Evolutionary conservation across 2,797 vertebrate genomes (phyloP).

Genomic region (Megaceryle alcyon): DNA sequence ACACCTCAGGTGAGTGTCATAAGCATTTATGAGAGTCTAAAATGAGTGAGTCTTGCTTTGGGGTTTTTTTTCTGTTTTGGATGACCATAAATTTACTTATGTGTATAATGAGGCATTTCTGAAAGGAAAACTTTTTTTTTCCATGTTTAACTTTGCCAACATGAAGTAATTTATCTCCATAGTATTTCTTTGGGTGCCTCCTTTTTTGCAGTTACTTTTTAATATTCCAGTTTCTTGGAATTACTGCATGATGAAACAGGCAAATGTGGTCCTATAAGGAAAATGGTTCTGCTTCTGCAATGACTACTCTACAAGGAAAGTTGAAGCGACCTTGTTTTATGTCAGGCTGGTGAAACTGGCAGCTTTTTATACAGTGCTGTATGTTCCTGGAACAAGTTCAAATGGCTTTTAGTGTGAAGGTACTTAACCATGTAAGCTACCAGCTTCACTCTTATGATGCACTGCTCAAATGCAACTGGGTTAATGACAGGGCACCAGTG

Average conservation of each 20-base stretch:
- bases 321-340: slow-evolving; percentile 8
- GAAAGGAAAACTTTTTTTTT: not conserved
- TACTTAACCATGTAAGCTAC: not conserved
- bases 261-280: not conserved
- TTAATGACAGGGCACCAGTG: not conserved
- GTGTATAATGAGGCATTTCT: not conserved
- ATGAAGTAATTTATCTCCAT: not conserved
- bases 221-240: not conserved
- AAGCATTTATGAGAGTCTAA: not conserved
- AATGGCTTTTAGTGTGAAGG: not conserved
- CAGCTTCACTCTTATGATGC: not conserved
- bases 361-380: slow-evolving; percentile 3
- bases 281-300: not conserved
- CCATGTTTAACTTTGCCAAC: not conserved
- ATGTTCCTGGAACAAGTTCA: not conserved
- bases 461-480: not conserved
- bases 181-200: not conserved
- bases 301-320: not conserved
- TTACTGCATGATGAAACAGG: not conserved
- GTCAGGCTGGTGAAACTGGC: not conserved
- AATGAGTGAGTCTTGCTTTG: not conserved
- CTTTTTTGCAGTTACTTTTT: not conserved
- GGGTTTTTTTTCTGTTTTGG: not conserved
- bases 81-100: not conserved
- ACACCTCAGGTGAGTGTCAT: not conserved